Base-by-base conservation (phyloP, 1,140 invertebrate species). In the Pachypeltis micranthus region DNA sequence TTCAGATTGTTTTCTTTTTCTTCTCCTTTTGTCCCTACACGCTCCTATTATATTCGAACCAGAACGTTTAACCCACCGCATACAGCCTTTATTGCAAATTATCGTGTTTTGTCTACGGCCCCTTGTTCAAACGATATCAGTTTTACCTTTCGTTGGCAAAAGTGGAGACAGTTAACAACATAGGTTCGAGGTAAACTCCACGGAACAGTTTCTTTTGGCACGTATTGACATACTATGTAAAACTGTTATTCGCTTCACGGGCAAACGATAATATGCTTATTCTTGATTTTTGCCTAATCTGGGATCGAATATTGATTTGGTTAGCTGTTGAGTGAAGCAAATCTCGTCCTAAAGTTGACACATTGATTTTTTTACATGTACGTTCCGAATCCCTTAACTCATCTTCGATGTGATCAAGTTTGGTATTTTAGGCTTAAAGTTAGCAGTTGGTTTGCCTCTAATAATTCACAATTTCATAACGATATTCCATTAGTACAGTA, bases 81-180 rank as follows among this genome's bases (percentile, higher is more conserved):
- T 7, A 39, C 7, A 39, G 16, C 31, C 31, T 10, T 10, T 39
- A 10, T 39, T 39, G 16, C 7, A 39, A 39, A 39, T 16, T 7
- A 39, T 39, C 31, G 31, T 10, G 31, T 7, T 39, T 39, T 39
- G 31, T 39, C 7, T 10, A 39, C 31, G 31, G 31, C 31, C 16
- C 31, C 31, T 39, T 7, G 31, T 39, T 39, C 31, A 39, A 39
- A 39, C 31, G 31, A 39, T n/a, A n/a, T n/a, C n/a, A n/a, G n/a
- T 10, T 39, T 16, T 39, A 39, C 16, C 16, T 51, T 51, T 51
- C 47, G 12, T 21, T 28, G 16, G 57, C 16, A 28, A 59, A 59
- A 59, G 57, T 59, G 57, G 57, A 59, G 57, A 59, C 57, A 31
- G 29, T 59, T 31, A 31, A 29, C 57, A 59, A 59, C 26, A 59